Evolutionary conservation across 92 coral and sea anemone species (phyloP), one percentile per base, ranked within the genome.

Genomic region (Porites cylindrica): DNA sequence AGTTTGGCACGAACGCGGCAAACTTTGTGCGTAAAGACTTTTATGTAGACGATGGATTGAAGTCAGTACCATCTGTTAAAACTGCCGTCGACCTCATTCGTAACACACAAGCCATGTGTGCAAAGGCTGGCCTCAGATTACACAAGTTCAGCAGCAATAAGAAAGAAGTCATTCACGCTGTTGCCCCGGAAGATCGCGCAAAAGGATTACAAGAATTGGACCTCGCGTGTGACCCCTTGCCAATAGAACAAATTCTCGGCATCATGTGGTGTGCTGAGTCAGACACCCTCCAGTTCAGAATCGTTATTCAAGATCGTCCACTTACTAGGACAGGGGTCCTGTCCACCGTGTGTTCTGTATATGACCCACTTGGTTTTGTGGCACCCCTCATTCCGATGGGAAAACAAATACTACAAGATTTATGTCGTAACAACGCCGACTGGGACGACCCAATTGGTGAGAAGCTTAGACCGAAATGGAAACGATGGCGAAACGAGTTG

Each of bases 1-100:
- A 88, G 64, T 88, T 83, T 63, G 89, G 94, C 18, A 12, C 85
- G 3, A 78, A 69, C 23, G 85, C 87, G 7, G 90, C 91, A 8
- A 71, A 77, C 53, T 81, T 86, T 23, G 65, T 82, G 20, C 74
- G 61, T 71, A 72, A 60, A 26, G 88, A 88, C 74, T 81, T 88
- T 76, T 92, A 92, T 32, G 95, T 85, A 32, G 86, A 88, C 63
- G 92, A 92, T 70, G 88, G 92, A 54, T 72, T 92, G 51, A 92
- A 76, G 78, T 88, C 92, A 7, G 85, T 73, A 20, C 74, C 53
- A 29, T 72, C 76, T 14, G 75, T 82, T 47, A 74, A 66, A 19
- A 84, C 76, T 23, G 90, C 91, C 69, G 53, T 88, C 32, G 50
- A 67, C 24, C 90, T 88, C 26, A 83, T 83, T 75, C 69, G 75